A percentile compares a stretch with the other conserved stretches of the same genome.
phyloP scores from a whole-genome alignment of 1,140 invertebrate species.

The Polypedilum vanderplanki region DNA sequence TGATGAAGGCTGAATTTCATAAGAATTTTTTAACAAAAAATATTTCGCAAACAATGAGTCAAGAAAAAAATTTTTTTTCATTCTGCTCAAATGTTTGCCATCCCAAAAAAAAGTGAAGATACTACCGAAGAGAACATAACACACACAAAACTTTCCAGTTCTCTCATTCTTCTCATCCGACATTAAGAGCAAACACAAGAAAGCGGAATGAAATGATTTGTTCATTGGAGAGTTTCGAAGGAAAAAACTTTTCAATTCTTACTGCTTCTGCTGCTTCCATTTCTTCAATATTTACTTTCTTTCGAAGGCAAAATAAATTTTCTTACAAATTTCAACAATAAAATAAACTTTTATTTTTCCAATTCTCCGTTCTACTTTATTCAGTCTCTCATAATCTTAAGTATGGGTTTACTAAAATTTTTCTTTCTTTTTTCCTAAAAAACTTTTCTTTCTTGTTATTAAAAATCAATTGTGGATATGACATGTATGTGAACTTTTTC shows the following conservation, averaged over 20 bases:
- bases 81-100: neutral
- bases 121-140: neutral
- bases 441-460: neutral
- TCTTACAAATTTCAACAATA: neutral
- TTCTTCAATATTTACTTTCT: neutral
- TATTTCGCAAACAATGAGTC: conserved; percentile 15
- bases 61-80: neutral
- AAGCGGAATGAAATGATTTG: conserved; percentile 16
- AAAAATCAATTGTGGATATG: conserved; percentile 18
- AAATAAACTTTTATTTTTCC: conserved; percentile 4
- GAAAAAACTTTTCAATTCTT: neutral
- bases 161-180: too few species aligned
- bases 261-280: neutral
- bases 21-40: neutral
- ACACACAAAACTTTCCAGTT: neutral
- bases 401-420: neutral
- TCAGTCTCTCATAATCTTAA: neutral
- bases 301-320: neutral
- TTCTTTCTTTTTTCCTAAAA: neutral
- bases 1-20: neutral
- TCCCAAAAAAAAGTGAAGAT: conserved; percentile 7
- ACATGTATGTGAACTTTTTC: conserved; percentile 18
- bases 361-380: too few species aligned
- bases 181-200: neutral
- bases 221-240: conserved; percentile 5